These are phyloP conservation scores for Drosophila trapezifrons DNA, from an alignment of 1,140 invertebrate genomes.

Conservation along the genomic window DNA sequence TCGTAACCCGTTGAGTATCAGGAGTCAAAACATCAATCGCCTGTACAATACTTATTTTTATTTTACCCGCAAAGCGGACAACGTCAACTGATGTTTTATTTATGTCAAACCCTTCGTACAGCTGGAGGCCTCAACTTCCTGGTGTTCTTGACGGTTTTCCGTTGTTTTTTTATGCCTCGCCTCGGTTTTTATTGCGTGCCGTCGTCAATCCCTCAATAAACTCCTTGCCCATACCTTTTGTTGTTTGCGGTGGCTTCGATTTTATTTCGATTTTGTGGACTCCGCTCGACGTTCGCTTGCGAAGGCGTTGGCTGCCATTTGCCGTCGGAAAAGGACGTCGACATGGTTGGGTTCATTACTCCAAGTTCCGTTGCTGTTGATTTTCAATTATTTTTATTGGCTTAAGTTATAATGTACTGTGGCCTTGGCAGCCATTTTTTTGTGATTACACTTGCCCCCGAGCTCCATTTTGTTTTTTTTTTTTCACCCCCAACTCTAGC, in stretches of 20 bases:
- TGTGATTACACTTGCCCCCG: conserved; percentile 10
- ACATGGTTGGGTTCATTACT: conserved; percentile 57
- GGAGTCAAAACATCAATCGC: conserved; percentile 46
- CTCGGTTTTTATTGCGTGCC: conserved; percentile 60
- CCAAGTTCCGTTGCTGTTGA: conserved; percentile 57
- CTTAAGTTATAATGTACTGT: conserved; percentile 67
- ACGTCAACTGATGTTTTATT: conserved; percentile 57
- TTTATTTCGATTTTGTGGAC: conserved; percentile 36
- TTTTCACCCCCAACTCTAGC: conserved; percentile 13
- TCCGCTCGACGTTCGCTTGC: conserved; percentile 23
- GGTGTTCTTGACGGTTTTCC: conserved; percentile 48
- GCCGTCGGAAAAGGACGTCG: conserved; percentile 22
- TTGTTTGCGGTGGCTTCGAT: conserved; percentile 43
- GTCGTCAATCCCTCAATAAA: conserved; percentile 59
- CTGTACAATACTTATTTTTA: conserved; percentile 44
- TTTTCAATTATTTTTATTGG: conserved; percentile 81
- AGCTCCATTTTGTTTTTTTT: conserved; percentile 8
- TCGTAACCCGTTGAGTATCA: conserved; percentile 27
- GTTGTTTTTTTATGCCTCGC: conserved; percentile 51
- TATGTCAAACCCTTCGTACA: conserved; percentile 58
- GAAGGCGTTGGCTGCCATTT: conserved; percentile 5
- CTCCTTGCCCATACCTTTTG: conserved; percentile 29
- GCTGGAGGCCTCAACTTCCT: conserved; percentile 54
- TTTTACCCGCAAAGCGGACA: conserved; percentile 39
- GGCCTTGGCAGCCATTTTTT: conserved; percentile 59